Evolutionary conservation across 2,113 vertebrate species (phyloP), one percentile per base, ranked within the genome.

Genomic region (Rhizomys pruinosus): DNA sequence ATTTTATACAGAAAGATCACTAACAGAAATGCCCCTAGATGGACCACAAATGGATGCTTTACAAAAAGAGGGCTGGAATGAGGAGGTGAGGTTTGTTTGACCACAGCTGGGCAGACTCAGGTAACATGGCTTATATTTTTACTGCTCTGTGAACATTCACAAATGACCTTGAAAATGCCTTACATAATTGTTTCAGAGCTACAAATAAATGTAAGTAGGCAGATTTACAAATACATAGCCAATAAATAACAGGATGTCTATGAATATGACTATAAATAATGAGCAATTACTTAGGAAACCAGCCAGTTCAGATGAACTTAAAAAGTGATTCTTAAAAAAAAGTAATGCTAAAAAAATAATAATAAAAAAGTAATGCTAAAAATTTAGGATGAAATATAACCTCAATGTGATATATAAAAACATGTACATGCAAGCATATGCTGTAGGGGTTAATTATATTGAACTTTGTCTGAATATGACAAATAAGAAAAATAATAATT

Each of bases 281-380:
- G 39, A 95, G 55, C 47, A 85, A 91, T 85, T 92, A 87, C 63
- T 90, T 63, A 92, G 64, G 68, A 85, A 96, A 95, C 88, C 44
- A 72, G 39, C 39, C 64, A 94, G 10, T 19, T 78, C n/a, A 94
- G 37, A 68, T 77, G 82, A 94, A 85, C 23, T 55, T 80, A 61
- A 61, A 81, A 81, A 32, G 69, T 37, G 47, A 79, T n/a, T n/a
- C n/a, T n/a, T n/a, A n/a, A n/a, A n/a, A n/a, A n/a, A n/a, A n/a
- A n/a, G n/a, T n/a, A n/a, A n/a, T n/a, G n/a, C n/a, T n/a, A n/a
- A n/a, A n/a, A n/a, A n/a, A n/a, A n/a, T n/a, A n/a, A n/a, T n/a
- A n/a, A n/a, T n/a, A n/a, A n/a, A n/a, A n/a, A n/a, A n/a, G n/a
- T n/a, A n/a, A n/a, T 74, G 34, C 82, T 29, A 85, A 25, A 79